Percentiles rank a stretch among this genome's conserved stretches.
Evolutionary conservation across 1,140 invertebrate species (phyloP).

Genomic region (Drosophila ironensis): DNA sequence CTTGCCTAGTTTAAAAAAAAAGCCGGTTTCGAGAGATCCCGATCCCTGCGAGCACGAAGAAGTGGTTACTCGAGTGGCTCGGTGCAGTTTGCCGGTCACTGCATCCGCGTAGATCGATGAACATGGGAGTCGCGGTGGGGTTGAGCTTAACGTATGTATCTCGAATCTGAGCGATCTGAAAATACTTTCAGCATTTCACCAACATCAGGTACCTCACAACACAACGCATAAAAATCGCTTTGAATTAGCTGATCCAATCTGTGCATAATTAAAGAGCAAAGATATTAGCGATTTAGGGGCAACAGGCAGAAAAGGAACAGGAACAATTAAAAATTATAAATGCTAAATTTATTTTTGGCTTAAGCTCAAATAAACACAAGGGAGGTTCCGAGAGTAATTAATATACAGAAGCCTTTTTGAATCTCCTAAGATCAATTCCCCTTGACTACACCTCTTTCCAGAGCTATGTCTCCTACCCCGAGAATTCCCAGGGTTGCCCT

Average conservation of each 20-base stretch:
- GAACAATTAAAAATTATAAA: neutral
- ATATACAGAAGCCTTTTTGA: too few relatives aligned
- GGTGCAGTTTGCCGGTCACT: conserved; percentile 56
- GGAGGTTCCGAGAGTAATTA: too few relatives aligned
- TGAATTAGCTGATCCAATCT: neutral
- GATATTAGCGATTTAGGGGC: too few relatives aligned
- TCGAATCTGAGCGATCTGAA: too few relatives aligned
- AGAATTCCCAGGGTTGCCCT: neutral
- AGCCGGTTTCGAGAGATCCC: conserved; percentile 57
- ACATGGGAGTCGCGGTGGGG: neutral
- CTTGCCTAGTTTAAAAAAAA: conserved; percentile 41
- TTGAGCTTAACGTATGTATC: too few relatives aligned
- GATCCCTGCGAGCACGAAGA: conserved; percentile 30
- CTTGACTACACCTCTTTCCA: neutral
- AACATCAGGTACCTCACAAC: neutral
- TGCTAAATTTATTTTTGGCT: too few relatives aligned
- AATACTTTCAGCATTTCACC: too few relatives aligned
- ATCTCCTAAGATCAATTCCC: neutral
- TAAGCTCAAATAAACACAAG: too few relatives aligned
- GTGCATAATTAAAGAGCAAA: neutral
- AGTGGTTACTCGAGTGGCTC: conserved; percentile 51
- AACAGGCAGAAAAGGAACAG: too few relatives aligned
- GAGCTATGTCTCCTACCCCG: neutral
- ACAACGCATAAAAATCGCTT: too few relatives aligned
- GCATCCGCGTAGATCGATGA: conserved; percentile 20